These are phyloP conservation scores for Ladona fulva DNA, from an alignment of 1,140 invertebrate species.

Conservation along the genomic window DNA sequence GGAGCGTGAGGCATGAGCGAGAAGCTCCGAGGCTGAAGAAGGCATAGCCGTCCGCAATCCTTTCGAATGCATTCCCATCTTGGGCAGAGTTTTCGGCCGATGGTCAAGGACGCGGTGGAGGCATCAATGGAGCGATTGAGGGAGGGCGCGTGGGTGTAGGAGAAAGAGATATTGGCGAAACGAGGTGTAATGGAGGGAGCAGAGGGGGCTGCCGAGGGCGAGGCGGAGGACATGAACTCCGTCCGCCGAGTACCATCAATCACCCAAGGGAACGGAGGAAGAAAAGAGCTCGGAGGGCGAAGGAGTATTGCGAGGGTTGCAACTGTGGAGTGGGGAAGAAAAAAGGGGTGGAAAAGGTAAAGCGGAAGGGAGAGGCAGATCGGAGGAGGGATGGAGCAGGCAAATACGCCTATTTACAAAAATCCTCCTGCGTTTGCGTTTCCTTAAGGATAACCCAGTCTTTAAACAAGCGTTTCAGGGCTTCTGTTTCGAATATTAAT, in stretches of 20 bases:
- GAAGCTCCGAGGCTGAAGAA: too few species aligned
- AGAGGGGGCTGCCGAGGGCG: not conserved
- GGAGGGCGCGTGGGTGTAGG: too few species aligned
- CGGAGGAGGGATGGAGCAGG: not conserved
- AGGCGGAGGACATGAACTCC: constrained; percentile 1
- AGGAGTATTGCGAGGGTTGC: not conserved
- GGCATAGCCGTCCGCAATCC: too few species aligned
- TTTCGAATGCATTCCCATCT: too few species aligned
- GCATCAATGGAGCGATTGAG: too few species aligned
- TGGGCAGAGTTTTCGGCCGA: too few species aligned
- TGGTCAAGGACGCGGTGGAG: too few species aligned
- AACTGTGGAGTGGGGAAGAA: not conserved
- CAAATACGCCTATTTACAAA: not conserved
- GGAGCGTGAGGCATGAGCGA: too few species aligned
- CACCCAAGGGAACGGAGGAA: not conserved
- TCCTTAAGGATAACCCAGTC: too few species aligned
- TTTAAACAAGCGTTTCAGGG: too few species aligned
- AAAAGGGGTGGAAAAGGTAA: not conserved
- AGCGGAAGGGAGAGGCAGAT: not conserved
- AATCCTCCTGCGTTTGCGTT: not conserved
- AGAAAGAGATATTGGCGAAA: too few species aligned
- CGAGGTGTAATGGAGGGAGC: not conserved
- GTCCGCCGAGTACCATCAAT: not conserved
- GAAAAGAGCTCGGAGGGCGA: not conserved
- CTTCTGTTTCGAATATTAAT: too few species aligned